These are phyloP conservation scores for Cichladusa arquata DNA, from an alignment of 2,113 vertebrate genomes.

Conservation along the genomic window DNA sequence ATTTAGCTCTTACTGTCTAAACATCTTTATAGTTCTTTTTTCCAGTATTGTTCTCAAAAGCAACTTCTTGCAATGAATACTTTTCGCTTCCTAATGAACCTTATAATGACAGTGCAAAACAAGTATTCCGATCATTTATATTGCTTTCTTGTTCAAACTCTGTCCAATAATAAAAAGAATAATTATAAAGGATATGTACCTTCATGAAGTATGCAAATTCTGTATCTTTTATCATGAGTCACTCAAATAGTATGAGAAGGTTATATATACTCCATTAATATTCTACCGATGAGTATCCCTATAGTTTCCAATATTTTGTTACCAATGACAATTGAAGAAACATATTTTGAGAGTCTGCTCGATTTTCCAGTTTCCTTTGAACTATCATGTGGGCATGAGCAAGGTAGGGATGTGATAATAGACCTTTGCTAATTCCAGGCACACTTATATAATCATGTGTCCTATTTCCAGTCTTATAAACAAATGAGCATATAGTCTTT, in stretches of 20 bases:
- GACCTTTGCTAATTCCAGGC: neutral
- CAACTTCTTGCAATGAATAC: neutral
- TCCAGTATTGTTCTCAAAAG: neutral
- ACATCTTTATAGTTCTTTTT: neutral
- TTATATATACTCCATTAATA: neutral
- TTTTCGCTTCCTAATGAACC: neutral
- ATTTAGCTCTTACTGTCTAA: neutral
- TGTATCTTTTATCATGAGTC: neutral
- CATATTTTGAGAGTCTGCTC: neutral
- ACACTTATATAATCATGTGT: neutral
- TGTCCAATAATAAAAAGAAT: neutral
- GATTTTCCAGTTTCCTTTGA: neutral
- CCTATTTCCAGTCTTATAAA: neutral
- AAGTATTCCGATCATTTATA: neutral
- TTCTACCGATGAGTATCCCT: neutral
- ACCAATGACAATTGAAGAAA: neutral
- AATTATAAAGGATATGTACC: neutral
- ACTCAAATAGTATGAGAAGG: neutral
- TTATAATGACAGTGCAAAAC: neutral
- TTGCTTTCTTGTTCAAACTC: neutral
- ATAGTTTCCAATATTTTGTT: neutral
- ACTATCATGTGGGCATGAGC: neutral
- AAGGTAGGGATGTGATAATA: neutral
- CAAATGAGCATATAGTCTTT: neutral
- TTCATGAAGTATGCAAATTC: neutral